Conservation (phyloP, 2,113 vertebrate species). For the Buteo buteo region DNA sequence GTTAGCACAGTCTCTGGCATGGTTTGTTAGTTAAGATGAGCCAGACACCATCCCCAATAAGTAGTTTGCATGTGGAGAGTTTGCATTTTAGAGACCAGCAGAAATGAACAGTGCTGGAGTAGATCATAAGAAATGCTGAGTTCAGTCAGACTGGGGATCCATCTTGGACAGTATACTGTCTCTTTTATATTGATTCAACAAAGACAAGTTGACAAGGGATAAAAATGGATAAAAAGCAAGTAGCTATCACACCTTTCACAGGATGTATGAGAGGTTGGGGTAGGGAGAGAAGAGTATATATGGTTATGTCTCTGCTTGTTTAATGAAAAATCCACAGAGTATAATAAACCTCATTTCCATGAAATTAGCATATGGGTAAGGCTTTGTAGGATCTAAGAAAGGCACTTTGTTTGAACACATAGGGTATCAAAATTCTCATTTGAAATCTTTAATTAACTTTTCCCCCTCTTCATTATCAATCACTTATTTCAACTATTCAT, state of each 20-base stretch:
- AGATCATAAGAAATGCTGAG: not conserved
- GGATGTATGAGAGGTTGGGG: slow-evolving; percentile 20
- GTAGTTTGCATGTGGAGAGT: not conserved
- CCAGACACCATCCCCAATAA: not conserved
- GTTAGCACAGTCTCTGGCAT: not conserved
- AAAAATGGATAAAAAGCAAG: slow-evolving; percentile 27
- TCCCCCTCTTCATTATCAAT: slow-evolving; percentile 47
- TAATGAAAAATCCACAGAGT: slow-evolving; percentile 43
- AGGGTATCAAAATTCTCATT: slow-evolving; percentile 57
- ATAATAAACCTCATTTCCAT: slow-evolving; percentile 63
- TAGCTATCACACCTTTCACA: slow-evolving; percentile 55
- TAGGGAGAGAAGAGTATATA: not conserved
- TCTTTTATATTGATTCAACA: slow-evolving; percentile 15
- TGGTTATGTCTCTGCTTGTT: slow-evolving; percentile 21
- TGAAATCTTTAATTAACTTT: slow-evolving; percentile 68
- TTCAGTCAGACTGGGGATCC: not conserved
- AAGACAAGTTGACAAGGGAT: slow-evolving; percentile 21
- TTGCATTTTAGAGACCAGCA: not conserved
- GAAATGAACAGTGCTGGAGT: not conserved
- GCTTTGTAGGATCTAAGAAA: slow-evolving; percentile 57
- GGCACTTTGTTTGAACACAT: slow-evolving; percentile 58
- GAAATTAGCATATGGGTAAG: slow-evolving; percentile 45
- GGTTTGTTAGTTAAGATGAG: not conserved
- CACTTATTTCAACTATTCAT: slow-evolving; percentile 42
- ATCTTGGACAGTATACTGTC: not conserved